A percentile compares a stretch with the other conserved stretches of the same genome.
phyloP scores from a whole-genome alignment of 2,888 invertebrate species.

The Leucoptera coffeella region DNA sequence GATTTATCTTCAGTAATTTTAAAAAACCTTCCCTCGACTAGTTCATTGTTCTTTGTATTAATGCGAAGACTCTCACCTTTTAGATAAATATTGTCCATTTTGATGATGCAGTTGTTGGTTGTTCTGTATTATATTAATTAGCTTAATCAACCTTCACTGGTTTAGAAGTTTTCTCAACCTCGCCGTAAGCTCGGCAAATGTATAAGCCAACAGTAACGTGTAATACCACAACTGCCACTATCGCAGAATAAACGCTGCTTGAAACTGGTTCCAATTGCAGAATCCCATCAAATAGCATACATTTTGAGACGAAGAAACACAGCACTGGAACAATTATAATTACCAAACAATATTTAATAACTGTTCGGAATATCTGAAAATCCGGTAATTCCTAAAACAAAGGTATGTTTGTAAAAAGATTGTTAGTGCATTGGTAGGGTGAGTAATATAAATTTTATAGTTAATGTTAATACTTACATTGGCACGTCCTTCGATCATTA shows the following conservation, averaged over 20 bases:
- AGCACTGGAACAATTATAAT: conserved; percentile 71
- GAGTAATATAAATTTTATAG: no score
- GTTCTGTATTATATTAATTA: conserved; percentile 1
- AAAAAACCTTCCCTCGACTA: conserved; percentile 37
- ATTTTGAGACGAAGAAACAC: conserved; percentile 67
- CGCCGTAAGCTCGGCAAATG: conserved; percentile 71
- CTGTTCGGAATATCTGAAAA: conserved; percentile 66
- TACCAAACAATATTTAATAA: conserved; percentile 68
- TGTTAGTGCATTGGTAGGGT: no score
- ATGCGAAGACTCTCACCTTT: conserved; percentile 45
- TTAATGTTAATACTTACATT: conserved; percentile 46
- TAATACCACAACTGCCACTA: conserved; percentile 66
- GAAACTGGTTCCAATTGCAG: conserved; percentile 45
- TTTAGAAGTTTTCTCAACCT: conserved; percentile 25
- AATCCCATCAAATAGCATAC: conserved; percentile 64
- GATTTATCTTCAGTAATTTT: conserved; percentile 36
- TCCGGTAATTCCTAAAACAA: conserved; percentile 61
- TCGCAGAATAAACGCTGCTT: conserved; percentile 75
- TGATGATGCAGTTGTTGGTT: conserved; percentile 8
- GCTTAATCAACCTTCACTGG: conserved; percentile 39
- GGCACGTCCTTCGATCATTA: conserved; percentile 48
- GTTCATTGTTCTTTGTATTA: conserved; percentile 32
- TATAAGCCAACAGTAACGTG: conserved; percentile 73
- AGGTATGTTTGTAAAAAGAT: no score
- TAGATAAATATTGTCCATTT: conserved; percentile 38